Evolutionary conservation across 2,888 invertebrate species (phyloP).

Genomic region (Altica lythri): DNA sequence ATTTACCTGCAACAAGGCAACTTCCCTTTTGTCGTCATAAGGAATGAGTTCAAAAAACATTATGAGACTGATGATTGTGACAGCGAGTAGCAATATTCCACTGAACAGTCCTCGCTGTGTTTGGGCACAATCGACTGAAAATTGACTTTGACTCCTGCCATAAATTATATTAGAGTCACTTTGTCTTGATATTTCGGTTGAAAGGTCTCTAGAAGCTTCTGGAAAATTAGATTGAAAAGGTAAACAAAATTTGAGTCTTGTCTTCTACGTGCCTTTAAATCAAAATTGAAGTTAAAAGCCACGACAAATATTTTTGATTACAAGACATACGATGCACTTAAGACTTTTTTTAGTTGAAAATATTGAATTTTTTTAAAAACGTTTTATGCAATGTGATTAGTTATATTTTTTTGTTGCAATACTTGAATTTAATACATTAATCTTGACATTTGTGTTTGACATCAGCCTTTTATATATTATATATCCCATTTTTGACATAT

Average conservation of each 20-base stretch:
- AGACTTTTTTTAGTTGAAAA: too few species aligned
- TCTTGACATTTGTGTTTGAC: too few species aligned
- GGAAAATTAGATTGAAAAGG: slow-evolving; percentile 33
- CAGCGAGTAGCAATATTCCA: slow-evolving; percentile 70
- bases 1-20: slow-evolving; percentile 70
- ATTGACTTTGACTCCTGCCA: slow-evolving; percentile 63
- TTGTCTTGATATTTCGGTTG: slow-evolving; percentile 42
- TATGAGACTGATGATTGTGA: slow-evolving; percentile 80
- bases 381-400: too few species aligned
- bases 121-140: slow-evolving; percentile 82
- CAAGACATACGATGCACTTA: slow-evolving; percentile 1
- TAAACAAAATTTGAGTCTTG: slow-evolving; percentile 31
- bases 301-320: slow-evolving; percentile 8
- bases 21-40: slow-evolving; percentile 64
- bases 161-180: slow-evolving; percentile 45
- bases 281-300: slow-evolving; percentile 28
- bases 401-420: too few species aligned
- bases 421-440: too few species aligned
- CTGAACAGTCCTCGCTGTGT: slow-evolving; percentile 79
- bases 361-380: too few species aligned
- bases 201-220: slow-evolving; percentile 33
- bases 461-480: too few species aligned
- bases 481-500: too few species aligned
- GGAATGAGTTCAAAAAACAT: slow-evolving; percentile 83
- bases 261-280: slow-evolving; percentile 18